Percentiles rank a stretch among this genome's conserved stretches.
phyloP scores from a whole-genome alignment of 2,797 vertebrate genomes.

The Gila robusta region DNA sequence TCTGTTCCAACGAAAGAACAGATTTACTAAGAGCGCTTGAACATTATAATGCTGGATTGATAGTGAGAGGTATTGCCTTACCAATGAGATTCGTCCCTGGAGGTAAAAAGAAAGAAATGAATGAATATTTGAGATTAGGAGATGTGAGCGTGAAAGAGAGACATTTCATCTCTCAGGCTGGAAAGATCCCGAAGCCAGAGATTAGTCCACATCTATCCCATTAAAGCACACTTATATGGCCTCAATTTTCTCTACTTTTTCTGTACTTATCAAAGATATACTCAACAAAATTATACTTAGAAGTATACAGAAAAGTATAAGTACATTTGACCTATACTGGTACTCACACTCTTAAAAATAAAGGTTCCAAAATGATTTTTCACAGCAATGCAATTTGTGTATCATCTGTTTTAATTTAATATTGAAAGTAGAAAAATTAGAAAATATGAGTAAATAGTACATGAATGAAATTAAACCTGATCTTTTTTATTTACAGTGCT shows the following conservation, averaged over 20 bases:
- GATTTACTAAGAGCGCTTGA: neutral
- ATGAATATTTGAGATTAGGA: conserved; percentile 13
- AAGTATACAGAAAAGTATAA: neutral
- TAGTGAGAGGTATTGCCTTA: conserved; percentile 41
- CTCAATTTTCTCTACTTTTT: neutral
- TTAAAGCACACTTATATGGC: neutral
- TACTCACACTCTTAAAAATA: neutral
- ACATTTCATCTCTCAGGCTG: conserved; percentile 64
- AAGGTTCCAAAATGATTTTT: too few relatives aligned
- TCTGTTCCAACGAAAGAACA: neutral
- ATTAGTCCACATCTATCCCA: conserved; percentile 72
- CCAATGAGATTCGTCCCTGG: neutral
- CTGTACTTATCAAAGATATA: neutral
- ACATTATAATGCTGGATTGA: conserved; percentile 56
- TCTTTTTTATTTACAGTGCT: too few relatives aligned
- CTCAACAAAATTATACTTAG: neutral
- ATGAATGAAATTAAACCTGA: neutral
- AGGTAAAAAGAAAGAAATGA: conserved; percentile 28
- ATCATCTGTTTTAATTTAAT: too few relatives aligned
- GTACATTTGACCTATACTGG: neutral
- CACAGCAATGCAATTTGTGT: too few relatives aligned
- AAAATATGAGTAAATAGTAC: neutral
- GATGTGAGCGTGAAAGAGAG: conserved; percentile 14
- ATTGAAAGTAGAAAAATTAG: too few relatives aligned
- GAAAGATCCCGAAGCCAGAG: conserved; percentile 64